phyloP scores from a whole-genome alignment of 2,797 vertebrate genomes.

The Typhlichthys subterraneus region DNA sequence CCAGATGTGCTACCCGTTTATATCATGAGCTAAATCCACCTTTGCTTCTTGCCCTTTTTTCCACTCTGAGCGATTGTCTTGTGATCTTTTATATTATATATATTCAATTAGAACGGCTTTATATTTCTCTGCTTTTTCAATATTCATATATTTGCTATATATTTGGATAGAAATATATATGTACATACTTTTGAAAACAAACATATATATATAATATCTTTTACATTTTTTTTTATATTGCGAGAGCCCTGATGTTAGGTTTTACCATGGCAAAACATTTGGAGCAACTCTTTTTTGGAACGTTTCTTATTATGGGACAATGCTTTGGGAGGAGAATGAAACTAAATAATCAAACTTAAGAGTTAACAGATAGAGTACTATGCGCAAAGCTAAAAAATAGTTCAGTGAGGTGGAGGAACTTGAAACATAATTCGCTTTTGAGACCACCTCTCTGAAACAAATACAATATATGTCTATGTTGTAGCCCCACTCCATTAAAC shows the following conservation, averaged over 20 bases:
- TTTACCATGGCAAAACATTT: constrained; percentile 74
- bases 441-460: constrained; percentile 46
- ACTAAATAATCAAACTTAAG: constrained; percentile 18
- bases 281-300: constrained; percentile 75
- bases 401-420: constrained; percentile 53
- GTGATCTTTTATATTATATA: constrained; percentile 81
- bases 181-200: constrained; percentile 83
- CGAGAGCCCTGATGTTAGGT: constrained; percentile 83
- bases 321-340: constrained; percentile 72
- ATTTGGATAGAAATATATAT: constrained; percentile 88
- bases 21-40: constrained; percentile 36
- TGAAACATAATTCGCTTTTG: constrained; percentile 52
- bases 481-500: constrained; percentile 25
- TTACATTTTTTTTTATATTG: constrained; percentile 77
- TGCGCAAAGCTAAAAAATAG: constrained; percentile 66
- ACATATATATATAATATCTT: constrained; percentile 81
- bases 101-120: constrained; percentile 80
- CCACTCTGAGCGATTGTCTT: constrained; percentile 83
- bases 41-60: constrained; percentile 60
- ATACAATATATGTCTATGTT: constrained; percentile 13
- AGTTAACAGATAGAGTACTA: constrained; percentile 63
- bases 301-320: constrained; percentile 74
- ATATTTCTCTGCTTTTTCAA: constrained; percentile 81
- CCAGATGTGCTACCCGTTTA: constrained; percentile 71
- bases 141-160: constrained; percentile 84